These are phyloP conservation scores for Drosophila cyrtoloma DNA, from an alignment of 2,888 invertebrate genomes.

Conservation along the genomic window DNA sequence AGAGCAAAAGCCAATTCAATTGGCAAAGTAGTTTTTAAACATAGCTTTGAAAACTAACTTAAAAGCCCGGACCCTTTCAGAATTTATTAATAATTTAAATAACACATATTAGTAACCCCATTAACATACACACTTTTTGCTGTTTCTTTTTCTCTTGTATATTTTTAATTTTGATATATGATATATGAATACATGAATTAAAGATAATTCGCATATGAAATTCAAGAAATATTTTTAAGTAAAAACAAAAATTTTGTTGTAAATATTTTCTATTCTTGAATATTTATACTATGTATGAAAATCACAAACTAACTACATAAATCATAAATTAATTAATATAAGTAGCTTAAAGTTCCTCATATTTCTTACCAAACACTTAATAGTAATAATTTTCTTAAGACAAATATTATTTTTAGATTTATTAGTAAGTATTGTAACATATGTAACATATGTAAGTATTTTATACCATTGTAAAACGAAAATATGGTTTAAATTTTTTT, in stretches of 20 bases:
- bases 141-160: background rate
- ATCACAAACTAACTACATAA: background rate
- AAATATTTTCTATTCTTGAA: background rate
- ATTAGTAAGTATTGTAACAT: background rate
- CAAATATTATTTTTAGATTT: background rate
- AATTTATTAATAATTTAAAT: background rate
- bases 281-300: background rate
- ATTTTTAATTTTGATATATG: background rate
- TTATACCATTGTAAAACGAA: background rate
- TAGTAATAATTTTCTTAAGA: background rate
- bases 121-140: background rate
- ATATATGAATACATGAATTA: too few relatives aligned
- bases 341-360: background rate
- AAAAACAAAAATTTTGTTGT: background rate
- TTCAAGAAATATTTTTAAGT: background rate
- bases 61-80: background rate
- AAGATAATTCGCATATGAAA: background rate
- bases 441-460: background rate
- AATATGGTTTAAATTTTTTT: background rate
- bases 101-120: background rate
- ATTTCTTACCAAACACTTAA: background rate
- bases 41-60: background rate
- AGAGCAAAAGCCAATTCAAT: background rate
- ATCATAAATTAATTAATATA: background rate
- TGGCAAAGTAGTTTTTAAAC: background rate